Evolutionary conservation across 2,113 vertebrate species (phyloP), one percentile per base, ranked within the genome.

Genomic region (Hippoglossus stenolepis): DNA sequence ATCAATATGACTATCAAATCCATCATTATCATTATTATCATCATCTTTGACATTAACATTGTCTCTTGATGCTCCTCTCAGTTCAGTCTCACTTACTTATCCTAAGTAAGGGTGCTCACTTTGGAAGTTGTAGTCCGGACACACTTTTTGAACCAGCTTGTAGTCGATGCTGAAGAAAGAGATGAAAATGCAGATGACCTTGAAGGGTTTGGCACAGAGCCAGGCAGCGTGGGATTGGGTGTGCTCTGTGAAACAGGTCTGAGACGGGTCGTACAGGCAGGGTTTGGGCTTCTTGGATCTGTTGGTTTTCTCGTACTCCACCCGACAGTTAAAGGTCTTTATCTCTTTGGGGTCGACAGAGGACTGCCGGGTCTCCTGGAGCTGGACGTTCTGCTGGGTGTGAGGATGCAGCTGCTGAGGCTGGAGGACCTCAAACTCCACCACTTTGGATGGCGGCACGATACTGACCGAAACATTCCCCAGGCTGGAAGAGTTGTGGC

Each of bases 151-250:
- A 79, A 99, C 97, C 88, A 99, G 94, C 96, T 98, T 99, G 94
- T 99, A 99, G 88, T 99, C 97, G 73, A 97, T 96, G 91, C 98
- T 99, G 83, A 97, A 97, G 95, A 99, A 99, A 79, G 97, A 98
- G 92, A 99, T 97, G 93, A 99, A 99, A 91, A 99, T 98, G 91
- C 98, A 99, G 93, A 99, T 99, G 89, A 99, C 97, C 89, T 99
- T 99, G 94, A 99, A 99, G 85, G 98, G 98, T 85, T 99, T 99
- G 86, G 97, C 95, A 20, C 98, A 99, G 8, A 98, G 96, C 98
- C 98, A 99, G 82, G 97, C 95, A 0, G 97, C 96, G 0, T 99
- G 96, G 86, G 97, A 98, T 91, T 99, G 97, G 74, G 96, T 99
- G 91, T 99, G 96, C 92, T 99, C 98, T 0, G 97, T 97, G 94